Conservation (phyloP, 92 coral and sea anemone genomes). For the Bergia puertoricense region DNA sequence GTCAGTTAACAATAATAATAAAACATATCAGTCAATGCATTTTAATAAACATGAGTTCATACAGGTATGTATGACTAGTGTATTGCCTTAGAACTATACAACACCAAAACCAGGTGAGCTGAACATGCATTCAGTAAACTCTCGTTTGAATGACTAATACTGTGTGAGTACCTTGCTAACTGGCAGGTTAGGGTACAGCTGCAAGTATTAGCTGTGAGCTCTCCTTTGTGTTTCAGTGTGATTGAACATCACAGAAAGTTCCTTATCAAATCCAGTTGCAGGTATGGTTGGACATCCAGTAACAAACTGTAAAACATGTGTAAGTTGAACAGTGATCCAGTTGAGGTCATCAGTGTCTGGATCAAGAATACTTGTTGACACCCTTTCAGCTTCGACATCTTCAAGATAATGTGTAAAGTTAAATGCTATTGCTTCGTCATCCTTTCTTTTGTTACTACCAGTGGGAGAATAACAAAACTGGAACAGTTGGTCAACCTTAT, state of each 20-base stretch:
- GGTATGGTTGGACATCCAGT: slow-evolving; percentile 60
- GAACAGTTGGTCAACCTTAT: slow-evolving; percentile 49
- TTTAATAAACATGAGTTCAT: neutral
- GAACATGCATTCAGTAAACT: slow-evolving; percentile 65
- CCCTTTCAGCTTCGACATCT: slow-evolving; percentile 61
- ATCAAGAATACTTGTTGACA: slow-evolving; percentile 57
- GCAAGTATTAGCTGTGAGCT: slow-evolving; percentile 59
- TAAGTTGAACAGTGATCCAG: slow-evolving; percentile 45
- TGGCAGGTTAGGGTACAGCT: slow-evolving; percentile 58
- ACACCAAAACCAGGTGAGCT: slow-evolving; percentile 48
- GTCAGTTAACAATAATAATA: too few relatives aligned
- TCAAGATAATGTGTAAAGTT: slow-evolving; percentile 69
- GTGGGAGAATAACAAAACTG: slow-evolving; percentile 38
- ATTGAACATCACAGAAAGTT: slow-evolving; percentile 47
- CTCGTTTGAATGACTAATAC: slow-evolving; percentile 56
- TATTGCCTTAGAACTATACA: slow-evolving; percentile 39
- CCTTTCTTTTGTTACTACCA: slow-evolving; percentile 55
- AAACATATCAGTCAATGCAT: neutral
- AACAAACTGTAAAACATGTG: slow-evolving; percentile 57
- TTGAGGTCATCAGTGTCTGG: slow-evolving; percentile 54
- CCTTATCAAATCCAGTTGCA: slow-evolving; percentile 55
- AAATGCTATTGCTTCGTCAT: slow-evolving; percentile 71
- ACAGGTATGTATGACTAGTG: neutral
- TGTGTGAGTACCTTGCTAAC: slow-evolving; percentile 53
- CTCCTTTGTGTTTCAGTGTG: slow-evolving; percentile 55